Evolutionary conservation across 2,113 vertebrate species (phyloP).

Genomic region (Zeus faber): DNA sequence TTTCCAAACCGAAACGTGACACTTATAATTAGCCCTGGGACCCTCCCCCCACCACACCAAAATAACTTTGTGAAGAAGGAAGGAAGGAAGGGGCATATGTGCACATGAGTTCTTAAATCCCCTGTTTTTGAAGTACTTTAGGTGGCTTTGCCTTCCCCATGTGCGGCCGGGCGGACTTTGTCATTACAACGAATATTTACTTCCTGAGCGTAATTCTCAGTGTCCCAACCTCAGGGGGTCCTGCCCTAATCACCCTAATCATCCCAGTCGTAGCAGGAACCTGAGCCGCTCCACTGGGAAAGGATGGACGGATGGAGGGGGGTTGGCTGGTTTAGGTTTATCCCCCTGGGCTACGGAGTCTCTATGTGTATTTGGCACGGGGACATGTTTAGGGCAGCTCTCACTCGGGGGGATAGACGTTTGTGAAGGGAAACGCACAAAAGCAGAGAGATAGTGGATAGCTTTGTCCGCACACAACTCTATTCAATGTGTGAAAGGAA

Average conservation of each 20-base stretch:
- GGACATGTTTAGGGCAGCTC: too few relatives aligned
- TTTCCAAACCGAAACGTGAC: slow-evolving; percentile 73
- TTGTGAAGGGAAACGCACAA: slow-evolving; percentile 6
- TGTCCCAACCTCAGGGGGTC: slow-evolving; percentile 17
- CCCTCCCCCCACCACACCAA: slow-evolving; percentile 21
- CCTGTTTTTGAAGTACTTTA: not conserved
- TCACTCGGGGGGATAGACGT: slow-evolving; percentile 5
- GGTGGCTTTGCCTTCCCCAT: not conserved
- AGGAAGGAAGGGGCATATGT: too few relatives aligned
- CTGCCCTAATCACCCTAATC: slow-evolving; percentile 16
- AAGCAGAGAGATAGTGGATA: slow-evolving; percentile 1
- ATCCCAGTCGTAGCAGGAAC: slow-evolving; percentile 31
- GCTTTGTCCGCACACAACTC: slow-evolving; percentile 1
- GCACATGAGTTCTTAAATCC: not conserved
- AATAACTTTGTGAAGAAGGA: slow-evolving; percentile 20
- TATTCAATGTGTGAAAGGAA: not conserved
- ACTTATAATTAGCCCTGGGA: slow-evolving; percentile 62
- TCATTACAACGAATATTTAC: slow-evolving; percentile 13
- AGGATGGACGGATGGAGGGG: not conserved
- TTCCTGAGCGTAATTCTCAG: slow-evolving; percentile 19
- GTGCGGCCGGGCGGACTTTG: too few relatives aligned
- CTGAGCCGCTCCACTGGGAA: slow-evolving; percentile 28
- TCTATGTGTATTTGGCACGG: slow-evolving; percentile 11
- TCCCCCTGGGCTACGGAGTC: slow-evolving; percentile 9
- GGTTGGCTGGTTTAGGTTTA: too few relatives aligned